Conservation (phyloP, 2,797 vertebrate species). For the Sebastes kiyomatsui region DNA sequence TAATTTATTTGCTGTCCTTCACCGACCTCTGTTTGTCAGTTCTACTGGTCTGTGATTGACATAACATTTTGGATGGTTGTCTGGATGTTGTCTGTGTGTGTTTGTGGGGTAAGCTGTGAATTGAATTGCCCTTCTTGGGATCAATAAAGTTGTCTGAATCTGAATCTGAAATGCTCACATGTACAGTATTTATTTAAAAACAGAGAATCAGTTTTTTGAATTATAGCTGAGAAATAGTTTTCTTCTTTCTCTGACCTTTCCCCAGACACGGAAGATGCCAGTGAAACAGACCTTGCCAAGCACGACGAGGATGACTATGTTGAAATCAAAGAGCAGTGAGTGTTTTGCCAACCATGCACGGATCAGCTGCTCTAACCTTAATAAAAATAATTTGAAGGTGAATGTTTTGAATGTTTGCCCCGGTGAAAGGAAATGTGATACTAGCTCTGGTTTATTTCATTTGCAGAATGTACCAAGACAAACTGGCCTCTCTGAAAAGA, state of each 20-base stretch:
- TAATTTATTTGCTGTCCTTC: too few species aligned
- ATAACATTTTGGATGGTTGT: too few species aligned
- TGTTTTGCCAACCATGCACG: slow-evolving; percentile 37
- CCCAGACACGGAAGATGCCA: slow-evolving; percentile 97
- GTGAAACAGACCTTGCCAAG: slow-evolving; percentile 97
- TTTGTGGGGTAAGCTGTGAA: not conserved
- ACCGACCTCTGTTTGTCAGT: too few species aligned
- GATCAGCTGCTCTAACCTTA: not conserved
- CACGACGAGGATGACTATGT: slow-evolving; percentile 97
- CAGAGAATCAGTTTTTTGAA: not conserved
- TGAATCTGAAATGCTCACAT: not conserved
- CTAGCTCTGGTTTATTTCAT: not conserved
- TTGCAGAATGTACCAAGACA: slow-evolving; percentile 98
- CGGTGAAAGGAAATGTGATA: not conserved
- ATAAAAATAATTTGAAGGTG: not conserved
- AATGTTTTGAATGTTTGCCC: not conserved
- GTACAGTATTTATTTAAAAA: not conserved
- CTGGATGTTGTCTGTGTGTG: too few species aligned
- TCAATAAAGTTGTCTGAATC: too few species aligned
- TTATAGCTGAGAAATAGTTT: not conserved
- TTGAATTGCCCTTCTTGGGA: too few species aligned
- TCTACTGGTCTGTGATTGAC: too few species aligned
- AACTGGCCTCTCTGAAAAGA: slow-evolving; percentile 95
- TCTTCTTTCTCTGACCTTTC: slow-evolving; percentile 2
- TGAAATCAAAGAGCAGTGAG: slow-evolving; percentile 99